These are phyloP conservation scores for Notodonta ziczac DNA, from an alignment of 2,888 invertebrate species.

Conservation along the genomic window DNA sequence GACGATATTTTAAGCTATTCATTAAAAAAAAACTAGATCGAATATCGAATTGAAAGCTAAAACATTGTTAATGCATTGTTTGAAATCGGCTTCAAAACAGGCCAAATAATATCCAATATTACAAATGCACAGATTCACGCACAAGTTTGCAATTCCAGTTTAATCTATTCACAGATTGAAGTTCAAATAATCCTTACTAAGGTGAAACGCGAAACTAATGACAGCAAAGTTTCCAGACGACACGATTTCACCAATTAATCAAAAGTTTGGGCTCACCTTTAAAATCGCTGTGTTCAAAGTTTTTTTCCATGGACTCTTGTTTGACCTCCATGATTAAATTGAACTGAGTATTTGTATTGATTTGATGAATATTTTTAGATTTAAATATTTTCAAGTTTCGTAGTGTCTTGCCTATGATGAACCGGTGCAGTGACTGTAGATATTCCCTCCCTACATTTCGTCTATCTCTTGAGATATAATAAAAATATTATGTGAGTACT, in stretches of 20 bases:
- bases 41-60: background rate
- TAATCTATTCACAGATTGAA: conserved; percentile 1
- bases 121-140: background rate
- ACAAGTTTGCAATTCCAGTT: background rate
- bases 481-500: background rate
- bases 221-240: conserved; percentile 3
- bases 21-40: background rate
- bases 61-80: background rate
- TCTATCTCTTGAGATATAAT: background rate
- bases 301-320: background rate
- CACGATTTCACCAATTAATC: background rate
- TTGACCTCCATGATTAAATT: background rate
- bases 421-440: background rate
- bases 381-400: too few species aligned
- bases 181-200: background rate
- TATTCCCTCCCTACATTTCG: background rate
- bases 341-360: too few species aligned
- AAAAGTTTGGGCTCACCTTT: conserved; percentile 6
- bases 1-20: background rate
- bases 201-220: background rate
- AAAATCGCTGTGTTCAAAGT: background rate
- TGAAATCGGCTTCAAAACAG: background rate
- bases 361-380: too few species aligned
- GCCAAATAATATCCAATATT: background rate
- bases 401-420: too few species aligned